A percentile compares a stretch with the other conserved stretches of the same genome.
Conservation (phyloP, 1,140 invertebrate species). For the Proctacanthus coquilletti region DNA sequence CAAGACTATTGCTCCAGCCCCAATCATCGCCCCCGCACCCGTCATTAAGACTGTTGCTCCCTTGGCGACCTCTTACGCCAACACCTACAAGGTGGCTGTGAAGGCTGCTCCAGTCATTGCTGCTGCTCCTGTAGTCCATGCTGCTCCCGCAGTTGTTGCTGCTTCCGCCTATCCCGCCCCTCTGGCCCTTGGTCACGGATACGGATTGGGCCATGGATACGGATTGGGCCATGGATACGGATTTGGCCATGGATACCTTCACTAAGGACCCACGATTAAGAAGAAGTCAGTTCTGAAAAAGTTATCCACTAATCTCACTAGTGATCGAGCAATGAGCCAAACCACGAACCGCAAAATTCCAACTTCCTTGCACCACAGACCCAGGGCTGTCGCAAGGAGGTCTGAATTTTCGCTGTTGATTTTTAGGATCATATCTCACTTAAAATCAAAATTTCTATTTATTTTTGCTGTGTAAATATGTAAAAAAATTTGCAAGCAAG, state of each 20-base stretch:
- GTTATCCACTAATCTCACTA: too few species aligned
- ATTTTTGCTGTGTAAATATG: neutral
- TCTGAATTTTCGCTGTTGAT: too few species aligned
- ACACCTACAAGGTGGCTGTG: constrained; percentile 37
- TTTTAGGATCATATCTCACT: too few species aligned
- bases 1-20: constrained; percentile 17
- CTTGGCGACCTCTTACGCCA: constrained; percentile 40
- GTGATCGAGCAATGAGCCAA: too few species aligned
- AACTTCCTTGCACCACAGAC: too few species aligned
- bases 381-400: too few species aligned
- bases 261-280: too few species aligned
- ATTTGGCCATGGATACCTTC: neutral
- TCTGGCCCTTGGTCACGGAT: constrained; percentile 19
- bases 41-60: constrained; percentile 31
- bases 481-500: neutral
- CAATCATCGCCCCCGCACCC: constrained; percentile 25
- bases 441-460: neutral
- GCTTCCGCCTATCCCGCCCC: constrained; percentile 14
- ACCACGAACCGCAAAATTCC: too few species aligned
- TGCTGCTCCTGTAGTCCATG: constrained; percentile 13
- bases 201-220: too few species aligned
- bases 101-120: constrained; percentile 24
- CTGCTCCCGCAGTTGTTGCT: constrained; percentile 16
- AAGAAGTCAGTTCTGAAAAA: too few species aligned
- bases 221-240: constrained; percentile 12